These are phyloP conservation scores for Microhierax caerulescens DNA, from an alignment of 2,797 vertebrate genomes.

Conservation along the genomic window DNA sequence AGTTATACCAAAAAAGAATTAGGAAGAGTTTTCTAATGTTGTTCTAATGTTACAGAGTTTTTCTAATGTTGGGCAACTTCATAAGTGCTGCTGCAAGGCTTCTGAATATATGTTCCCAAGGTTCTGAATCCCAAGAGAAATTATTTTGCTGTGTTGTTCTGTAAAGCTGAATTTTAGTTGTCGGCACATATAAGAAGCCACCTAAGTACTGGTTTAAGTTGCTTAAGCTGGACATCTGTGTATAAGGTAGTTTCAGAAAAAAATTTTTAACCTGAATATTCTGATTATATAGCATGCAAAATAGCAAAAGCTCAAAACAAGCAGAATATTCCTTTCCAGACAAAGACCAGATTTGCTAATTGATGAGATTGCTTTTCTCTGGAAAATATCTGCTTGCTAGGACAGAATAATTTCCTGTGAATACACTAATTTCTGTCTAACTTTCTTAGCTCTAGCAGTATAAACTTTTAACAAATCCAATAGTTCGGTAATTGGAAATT, in stretches of 20 bases:
- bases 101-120: not conserved
- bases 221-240: accelerated
- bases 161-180: not conserved
- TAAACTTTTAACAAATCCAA: not conserved
- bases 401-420: not conserved
- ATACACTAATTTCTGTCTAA: accelerated
- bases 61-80: not conserved
- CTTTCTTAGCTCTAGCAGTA: not conserved
- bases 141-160: not conserved
- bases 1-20: not conserved
- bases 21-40: not conserved
- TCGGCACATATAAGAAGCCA: not conserved
- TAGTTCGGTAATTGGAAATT: not conserved
- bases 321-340: not conserved
- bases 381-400: not conserved
- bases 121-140: not conserved
- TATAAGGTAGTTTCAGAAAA: not conserved
- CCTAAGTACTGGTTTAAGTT: not conserved
- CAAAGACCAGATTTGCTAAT: not conserved
- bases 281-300: not conserved
- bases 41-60: not conserved
- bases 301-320: not conserved
- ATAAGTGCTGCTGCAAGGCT: not conserved
- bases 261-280: not conserved
- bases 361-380: not conserved